Percentiles rank a stretch among this genome's conserved stretches.
Conservation (phyloP, 2,113 vertebrate genomes). For the Varanus salvator region DNA sequence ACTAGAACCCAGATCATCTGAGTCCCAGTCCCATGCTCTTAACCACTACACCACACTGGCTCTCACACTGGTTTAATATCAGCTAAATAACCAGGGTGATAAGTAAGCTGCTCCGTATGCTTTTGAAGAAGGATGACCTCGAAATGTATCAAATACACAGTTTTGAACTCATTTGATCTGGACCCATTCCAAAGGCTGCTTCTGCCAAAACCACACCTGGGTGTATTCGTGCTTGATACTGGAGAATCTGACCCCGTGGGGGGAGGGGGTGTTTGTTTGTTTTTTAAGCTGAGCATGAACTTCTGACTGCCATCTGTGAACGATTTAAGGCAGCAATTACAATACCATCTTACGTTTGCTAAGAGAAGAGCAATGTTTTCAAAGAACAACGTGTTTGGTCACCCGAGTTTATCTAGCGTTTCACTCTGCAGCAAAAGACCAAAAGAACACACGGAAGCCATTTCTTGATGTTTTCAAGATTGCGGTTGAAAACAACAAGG, state of each 20-base stretch:
- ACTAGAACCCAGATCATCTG: too few species aligned
- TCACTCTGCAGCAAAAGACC: background rate
- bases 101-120: background rate
- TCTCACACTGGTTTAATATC: background rate
- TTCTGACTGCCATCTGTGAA: slow-evolving; percentile 34
- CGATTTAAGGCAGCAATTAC: slow-evolving; percentile 34
- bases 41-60: too few species aligned
- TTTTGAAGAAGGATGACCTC: background rate
- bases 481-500: background rate
- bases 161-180: background rate
- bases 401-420: slow-evolving; percentile 14
- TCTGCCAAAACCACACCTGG: background rate
- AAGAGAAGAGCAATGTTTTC: background rate
- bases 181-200: background rate
- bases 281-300: slow-evolving; percentile 7
- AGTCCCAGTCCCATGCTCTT: too few species aligned
- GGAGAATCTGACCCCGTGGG: background rate
- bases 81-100: background rate
- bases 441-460: background rate
- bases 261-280: background rate
- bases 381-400: slow-evolving; percentile 17
- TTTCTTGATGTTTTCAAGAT: slow-evolving; percentile 1
- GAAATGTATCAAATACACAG: background rate
- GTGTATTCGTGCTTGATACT: background rate
- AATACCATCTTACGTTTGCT: slow-evolving; percentile 23